Evolutionary conservation across 2,113 vertebrate genomes (phyloP).

Genomic region (Oncorhynchus kisutch): DNA sequence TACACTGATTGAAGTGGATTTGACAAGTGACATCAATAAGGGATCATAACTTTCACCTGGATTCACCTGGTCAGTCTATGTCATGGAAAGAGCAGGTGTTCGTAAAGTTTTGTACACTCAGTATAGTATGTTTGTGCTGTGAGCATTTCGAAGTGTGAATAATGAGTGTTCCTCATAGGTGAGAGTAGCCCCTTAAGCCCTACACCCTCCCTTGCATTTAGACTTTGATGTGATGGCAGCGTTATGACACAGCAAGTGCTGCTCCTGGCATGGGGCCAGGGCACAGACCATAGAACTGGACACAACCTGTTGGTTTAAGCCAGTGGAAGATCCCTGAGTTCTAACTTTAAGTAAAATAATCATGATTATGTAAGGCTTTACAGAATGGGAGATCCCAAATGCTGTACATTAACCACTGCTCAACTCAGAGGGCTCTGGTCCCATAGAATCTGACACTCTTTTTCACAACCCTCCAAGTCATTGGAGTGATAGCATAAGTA

Average conservation of each 20-base stretch:
- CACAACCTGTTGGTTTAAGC: conserved; percentile 1
- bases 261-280: not conserved
- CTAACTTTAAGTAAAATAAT: not conserved
- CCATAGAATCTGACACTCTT: not conserved
- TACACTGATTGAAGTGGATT: no score
- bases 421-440: not conserved
- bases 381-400: not conserved
- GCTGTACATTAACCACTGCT: not conserved
- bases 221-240: not conserved
- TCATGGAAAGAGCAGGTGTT: not conserved
- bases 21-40: no score
- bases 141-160: conserved; percentile 13
- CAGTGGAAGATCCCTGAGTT: not conserved
- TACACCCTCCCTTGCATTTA: not conserved
- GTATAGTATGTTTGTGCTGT: not conserved
- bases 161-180: not conserved
- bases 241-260: not conserved
- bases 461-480: not conserved
- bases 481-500: not conserved
- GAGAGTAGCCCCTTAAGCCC: not conserved
- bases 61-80: not conserved
- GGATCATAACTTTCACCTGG: no score
- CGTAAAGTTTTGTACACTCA: not conserved
- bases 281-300: not conserved
- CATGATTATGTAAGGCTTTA: not conserved